phyloP scores from a whole-genome alignment of 2,888 invertebrate species.

The Mythimna albipuncta region DNA sequence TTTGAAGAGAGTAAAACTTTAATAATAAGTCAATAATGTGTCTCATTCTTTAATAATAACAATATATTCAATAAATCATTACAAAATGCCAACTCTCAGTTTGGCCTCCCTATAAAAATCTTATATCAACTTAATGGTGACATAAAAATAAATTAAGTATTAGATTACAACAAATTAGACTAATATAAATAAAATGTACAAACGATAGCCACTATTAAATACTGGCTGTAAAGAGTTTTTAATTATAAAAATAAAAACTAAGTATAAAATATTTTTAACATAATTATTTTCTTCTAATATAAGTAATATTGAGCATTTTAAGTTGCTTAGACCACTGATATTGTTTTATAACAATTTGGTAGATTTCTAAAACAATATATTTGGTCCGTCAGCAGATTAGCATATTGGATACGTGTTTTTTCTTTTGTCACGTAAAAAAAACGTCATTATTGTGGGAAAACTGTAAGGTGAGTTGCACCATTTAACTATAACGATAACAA shows the following conservation, averaged over 20 bases:
- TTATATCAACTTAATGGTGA: conserved; percentile 40
- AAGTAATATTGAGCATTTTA: conserved; percentile 57
- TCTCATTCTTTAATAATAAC: conserved; percentile 57
- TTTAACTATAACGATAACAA: no score
- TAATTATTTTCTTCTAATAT: conserved; percentile 14
- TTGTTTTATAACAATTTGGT: no score
- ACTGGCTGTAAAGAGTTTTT: conserved; percentile 74
- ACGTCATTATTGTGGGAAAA: no score
- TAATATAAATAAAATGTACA: conserved; percentile 52
- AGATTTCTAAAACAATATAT: no score
- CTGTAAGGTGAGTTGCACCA: no score
- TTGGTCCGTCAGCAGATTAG: no score
- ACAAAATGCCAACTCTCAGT: conserved; percentile 37
- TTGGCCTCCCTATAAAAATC: conserved; percentile 19
- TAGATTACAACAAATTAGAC: conserved; percentile 37
- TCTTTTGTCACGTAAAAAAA: no score
- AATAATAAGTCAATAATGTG: conserved; percentile 15
- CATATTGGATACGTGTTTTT: no score
- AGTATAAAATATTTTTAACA: conserved; percentile 9
- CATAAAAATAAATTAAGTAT: conserved; percentile 42
- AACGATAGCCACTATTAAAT: conserved; percentile 64
- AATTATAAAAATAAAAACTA: conserved; percentile 17
- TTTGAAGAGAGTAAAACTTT: not conserved
- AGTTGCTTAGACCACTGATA: conserved; percentile 11
- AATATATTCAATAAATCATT: conserved; percentile 42